Evolutionary conservation across 2,797 vertebrate species (phyloP).

Genomic region (Catamblyrhynchus diadema): DNA sequence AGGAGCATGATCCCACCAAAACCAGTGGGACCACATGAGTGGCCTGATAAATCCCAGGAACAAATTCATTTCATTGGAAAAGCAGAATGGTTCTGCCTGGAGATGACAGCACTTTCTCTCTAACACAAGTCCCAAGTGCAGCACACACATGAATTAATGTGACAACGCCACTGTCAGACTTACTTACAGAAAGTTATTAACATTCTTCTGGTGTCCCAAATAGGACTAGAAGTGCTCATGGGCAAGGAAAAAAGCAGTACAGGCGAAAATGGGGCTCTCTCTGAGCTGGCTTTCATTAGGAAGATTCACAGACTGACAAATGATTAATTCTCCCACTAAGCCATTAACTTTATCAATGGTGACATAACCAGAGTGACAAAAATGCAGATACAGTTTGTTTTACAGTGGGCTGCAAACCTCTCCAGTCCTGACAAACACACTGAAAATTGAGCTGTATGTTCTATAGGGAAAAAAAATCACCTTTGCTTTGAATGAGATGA

Average conservation of each 20-base stretch:
- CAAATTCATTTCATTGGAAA: background rate
- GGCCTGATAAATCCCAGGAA: background rate
- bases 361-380: background rate
- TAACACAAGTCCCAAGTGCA: background rate
- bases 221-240: background rate
- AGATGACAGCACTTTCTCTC: background rate
- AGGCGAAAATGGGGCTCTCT: background rate
- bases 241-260: background rate
- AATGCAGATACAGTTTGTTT: background rate
- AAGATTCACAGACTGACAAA: background rate
- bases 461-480: background rate
- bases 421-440: background rate
- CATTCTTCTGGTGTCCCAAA: background rate
- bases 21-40: rapidly evolving
- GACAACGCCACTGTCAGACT: background rate
- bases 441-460: background rate
- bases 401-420: background rate
- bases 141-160: background rate
- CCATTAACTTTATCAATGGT: background rate
- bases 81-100: background rate
- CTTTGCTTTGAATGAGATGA: background rate
- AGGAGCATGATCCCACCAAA: background rate
- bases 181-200: background rate
- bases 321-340: background rate
- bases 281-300: background rate